These are phyloP conservation scores for Ochotona curzoniae DNA, from an alignment of 2,113 vertebrate species.

Conservation along the genomic window DNA sequence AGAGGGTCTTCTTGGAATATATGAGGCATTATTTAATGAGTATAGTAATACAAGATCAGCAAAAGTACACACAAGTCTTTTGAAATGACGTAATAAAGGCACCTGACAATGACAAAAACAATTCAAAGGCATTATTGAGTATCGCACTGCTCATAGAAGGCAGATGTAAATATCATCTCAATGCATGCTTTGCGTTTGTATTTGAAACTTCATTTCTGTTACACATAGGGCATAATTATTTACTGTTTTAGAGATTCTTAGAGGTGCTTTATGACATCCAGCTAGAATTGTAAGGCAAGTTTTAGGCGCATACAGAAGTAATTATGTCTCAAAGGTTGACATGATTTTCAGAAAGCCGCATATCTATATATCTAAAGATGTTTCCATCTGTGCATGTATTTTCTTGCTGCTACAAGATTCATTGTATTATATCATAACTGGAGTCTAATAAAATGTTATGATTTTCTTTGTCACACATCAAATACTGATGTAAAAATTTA, in stretches of 20 bases:
- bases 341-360: neutral
- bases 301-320: neutral
- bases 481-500: neutral
- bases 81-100: neutral
- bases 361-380: neutral
- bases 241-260: neutral
- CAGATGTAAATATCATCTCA: neutral
- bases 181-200: neutral
- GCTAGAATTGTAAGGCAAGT: neutral
- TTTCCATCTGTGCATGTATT: neutral
- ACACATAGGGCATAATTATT: neutral
- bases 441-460: neutral
- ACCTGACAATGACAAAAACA: neutral
- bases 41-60: neutral
- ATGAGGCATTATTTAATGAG: too few species aligned
- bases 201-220: neutral
- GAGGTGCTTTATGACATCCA: neutral
- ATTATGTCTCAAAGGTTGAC: neutral
- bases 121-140: neutral
- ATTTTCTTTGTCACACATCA: neutral
- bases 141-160: neutral
- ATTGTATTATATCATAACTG: neutral
- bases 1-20: neutral
- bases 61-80: neutral
- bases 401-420: neutral